phyloP scores from a whole-genome alignment of 2,888 invertebrate genomes.

The Ariolimax columbianus region DNA sequence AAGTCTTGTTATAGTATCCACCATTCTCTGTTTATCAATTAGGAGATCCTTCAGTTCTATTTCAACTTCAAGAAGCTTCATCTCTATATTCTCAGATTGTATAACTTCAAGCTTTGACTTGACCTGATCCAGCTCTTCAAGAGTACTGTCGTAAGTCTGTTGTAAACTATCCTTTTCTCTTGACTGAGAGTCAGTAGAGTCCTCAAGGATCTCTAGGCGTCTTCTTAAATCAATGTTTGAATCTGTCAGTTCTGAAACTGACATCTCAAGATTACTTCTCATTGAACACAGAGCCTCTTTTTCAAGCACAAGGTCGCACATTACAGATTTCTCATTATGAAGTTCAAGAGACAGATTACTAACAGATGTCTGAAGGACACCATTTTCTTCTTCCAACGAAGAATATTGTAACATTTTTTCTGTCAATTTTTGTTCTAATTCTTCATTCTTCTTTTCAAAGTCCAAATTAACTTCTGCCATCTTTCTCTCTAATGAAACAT shows the following conservation, averaged over 20 bases:
- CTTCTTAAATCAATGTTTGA: neutral
- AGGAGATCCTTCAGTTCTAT: slow-evolving; percentile 12
- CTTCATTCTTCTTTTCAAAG: slow-evolving; percentile 7
- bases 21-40: slow-evolving; percentile 1
- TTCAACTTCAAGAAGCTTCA: slow-evolving; percentile 21
- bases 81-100: slow-evolving; percentile 3
- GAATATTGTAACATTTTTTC: neutral
- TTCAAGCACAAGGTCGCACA: neutral
- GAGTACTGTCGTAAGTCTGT: slow-evolving; percentile 9
- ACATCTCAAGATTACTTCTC: slow-evolving; percentile 4
- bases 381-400: slow-evolving; percentile 19
- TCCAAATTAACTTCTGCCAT: neutral
- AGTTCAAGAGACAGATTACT: slow-evolving; percentile 23
- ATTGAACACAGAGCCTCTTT: neutral
- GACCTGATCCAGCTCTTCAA: neutral
- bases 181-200: neutral
- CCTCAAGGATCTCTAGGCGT: neutral
- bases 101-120: slow-evolving; percentile 1
- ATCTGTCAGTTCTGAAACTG: slow-evolving; percentile 23
- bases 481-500: neutral
- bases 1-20: slow-evolving; percentile 2
- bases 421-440: slow-evolving; percentile 3
- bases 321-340: slow-evolving; percentile 7
- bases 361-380: neutral
- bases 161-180: neutral